These are phyloP conservation scores for Paedocypris sp. DNA, from an alignment of 2,113 vertebrate species.

Conservation along the genomic window DNA sequence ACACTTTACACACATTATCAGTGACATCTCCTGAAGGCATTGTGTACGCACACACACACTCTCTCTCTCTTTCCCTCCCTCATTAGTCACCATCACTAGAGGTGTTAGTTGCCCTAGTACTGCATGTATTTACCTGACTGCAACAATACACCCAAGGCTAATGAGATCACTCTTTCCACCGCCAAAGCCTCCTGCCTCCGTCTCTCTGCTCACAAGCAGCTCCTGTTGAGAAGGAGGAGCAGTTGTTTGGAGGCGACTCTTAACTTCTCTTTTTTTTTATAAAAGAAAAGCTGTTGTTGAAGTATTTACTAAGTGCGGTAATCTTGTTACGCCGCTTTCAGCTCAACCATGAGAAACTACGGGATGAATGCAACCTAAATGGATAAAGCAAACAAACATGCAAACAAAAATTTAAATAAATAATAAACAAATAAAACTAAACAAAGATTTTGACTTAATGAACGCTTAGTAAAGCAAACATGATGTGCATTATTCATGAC, in stretches of 20 bases:
- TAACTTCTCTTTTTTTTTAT: no score
- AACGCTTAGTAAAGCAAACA: no score
- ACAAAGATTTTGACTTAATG: no score
- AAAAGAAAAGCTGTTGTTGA: constrained; percentile 45
- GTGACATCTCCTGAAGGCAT: background rate
- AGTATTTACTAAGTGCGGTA: no score
- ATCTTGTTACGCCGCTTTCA: no score
- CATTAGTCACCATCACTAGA: constrained; percentile 32
- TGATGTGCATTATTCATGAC: no score
- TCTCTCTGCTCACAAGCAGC: constrained; percentile 35
- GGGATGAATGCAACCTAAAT: no score
- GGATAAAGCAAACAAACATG: no score
- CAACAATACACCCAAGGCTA: constrained; percentile 25
- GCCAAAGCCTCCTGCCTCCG: constrained; percentile 4
- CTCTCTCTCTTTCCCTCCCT: background rate
- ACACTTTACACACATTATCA: background rate
- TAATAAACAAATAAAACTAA: no score
- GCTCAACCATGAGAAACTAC: no score
- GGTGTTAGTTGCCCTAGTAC: constrained; percentile 20
- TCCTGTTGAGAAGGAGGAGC: constrained; percentile 43
- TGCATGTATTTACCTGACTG: constrained; percentile 28
- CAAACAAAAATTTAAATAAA: no score
- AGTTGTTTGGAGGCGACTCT: constrained; percentile 60
- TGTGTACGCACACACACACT: background rate
- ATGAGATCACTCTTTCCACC: constrained; percentile 41